A percentile compares a stretch with the other conserved stretches of the same genome.
Conservation (phyloP, 2,797 vertebrate genomes). For the Hypotaenidia okinawae region DNA sequence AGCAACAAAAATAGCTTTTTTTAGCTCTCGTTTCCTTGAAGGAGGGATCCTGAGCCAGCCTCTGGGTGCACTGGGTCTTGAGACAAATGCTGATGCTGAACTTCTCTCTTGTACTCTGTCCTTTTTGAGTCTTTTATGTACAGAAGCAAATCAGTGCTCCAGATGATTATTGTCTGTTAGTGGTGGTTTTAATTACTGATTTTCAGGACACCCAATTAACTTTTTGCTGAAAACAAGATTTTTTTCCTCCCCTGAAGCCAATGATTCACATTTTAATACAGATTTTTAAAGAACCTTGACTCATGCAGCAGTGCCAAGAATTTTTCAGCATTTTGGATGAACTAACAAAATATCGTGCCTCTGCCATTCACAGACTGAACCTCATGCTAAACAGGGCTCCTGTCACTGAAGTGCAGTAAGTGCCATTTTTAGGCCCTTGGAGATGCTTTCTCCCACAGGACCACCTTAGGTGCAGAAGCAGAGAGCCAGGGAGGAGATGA, state of each 20-base stretch:
- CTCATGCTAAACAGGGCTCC: background rate
- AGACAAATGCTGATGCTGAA: slow-evolving; percentile 40
- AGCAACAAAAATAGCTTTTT: background rate
- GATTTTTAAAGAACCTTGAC: background rate
- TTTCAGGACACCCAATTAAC: slow-evolving; percentile 22
- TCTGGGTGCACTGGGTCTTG: background rate
- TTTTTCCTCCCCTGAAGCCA: background rate
- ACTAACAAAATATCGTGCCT: background rate
- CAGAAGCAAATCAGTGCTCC: background rate
- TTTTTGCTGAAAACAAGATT: slow-evolving; percentile 38
- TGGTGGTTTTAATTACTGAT: slow-evolving; percentile 22
- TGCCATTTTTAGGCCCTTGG: background rate
- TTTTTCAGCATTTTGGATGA: background rate
- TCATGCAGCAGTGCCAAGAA: slow-evolving; percentile 14
- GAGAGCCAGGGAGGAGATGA: background rate
- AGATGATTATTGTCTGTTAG: slow-evolving; percentile 38
- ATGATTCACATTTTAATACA: slow-evolving; percentile 11
- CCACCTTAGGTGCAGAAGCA: background rate
- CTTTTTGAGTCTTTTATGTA: slow-evolving; percentile 28
- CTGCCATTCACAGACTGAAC: background rate
- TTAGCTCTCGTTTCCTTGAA: background rate
- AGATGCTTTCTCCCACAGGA: background rate
- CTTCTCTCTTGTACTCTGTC: background rate
- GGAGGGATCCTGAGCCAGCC: background rate
- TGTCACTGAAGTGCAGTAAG: background rate